Conservation (phyloP, 2,113 vertebrate genomes). For the Nannospalax galili region DNA sequence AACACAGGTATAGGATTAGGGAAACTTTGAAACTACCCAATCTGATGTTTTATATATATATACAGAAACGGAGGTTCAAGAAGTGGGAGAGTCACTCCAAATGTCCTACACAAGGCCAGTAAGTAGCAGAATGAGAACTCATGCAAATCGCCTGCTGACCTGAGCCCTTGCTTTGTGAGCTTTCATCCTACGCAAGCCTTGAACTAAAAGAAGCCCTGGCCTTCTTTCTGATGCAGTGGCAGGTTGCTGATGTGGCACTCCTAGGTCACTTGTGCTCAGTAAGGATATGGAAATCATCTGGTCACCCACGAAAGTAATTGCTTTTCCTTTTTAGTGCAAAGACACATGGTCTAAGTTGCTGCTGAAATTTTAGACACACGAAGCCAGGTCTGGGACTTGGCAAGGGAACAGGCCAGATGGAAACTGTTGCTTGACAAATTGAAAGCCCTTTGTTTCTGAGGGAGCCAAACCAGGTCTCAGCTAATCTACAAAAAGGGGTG, state of each 20-base stretch:
- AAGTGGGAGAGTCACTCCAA: neutral
- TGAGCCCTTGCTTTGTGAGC: neutral
- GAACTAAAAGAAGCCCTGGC: neutral
- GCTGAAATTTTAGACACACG: constrained; percentile 78
- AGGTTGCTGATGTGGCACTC: neutral
- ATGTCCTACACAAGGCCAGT: neutral
- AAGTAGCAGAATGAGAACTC: neutral
- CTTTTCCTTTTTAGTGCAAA: constrained; percentile 68
- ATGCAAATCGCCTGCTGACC: neutral
- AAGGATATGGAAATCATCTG: constrained; percentile 73
- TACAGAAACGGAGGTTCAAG: neutral
- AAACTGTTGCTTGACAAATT: constrained; percentile 77
- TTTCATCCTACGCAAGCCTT: constrained; percentile 38
- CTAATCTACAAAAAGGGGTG: constrained; percentile 19
- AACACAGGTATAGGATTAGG: constrained; percentile 8
- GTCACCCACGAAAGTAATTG: constrained; percentile 74
- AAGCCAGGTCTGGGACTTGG: constrained; percentile 78
- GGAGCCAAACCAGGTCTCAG: constrained; percentile 65
- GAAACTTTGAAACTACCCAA: neutral
- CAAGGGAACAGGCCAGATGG: constrained; percentile 67
- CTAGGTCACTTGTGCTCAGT: constrained; percentile 3
- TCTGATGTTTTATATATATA: neutral
- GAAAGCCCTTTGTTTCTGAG: constrained; percentile 76
- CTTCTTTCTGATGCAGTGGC: neutral
- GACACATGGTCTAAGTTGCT: constrained; percentile 75